phyloP scores from a whole-genome alignment of 2,888 invertebrate species.

The Eupithecia subfuscata region DNA sequence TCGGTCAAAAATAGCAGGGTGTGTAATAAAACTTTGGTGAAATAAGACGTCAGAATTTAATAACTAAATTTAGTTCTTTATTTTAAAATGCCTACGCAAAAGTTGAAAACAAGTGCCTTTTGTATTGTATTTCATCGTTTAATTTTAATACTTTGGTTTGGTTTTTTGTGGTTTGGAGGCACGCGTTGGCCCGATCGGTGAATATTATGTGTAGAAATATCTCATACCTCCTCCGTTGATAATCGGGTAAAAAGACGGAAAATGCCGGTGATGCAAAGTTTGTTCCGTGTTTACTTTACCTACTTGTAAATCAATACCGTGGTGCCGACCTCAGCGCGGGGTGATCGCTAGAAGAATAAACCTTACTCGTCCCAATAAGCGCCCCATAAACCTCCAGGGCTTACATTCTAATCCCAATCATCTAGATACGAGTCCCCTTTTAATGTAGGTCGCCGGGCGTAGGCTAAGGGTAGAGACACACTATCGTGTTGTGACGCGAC shows the following conservation, averaged over 20 bases:
- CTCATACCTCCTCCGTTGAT: too few species aligned
- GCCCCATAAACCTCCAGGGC: neutral
- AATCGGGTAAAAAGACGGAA: neutral
- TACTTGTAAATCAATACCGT: neutral
- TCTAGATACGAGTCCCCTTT: conserved; percentile 33
- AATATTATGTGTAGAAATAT: too few species aligned
- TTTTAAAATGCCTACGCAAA: neutral
- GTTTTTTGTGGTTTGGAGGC: too few species aligned
- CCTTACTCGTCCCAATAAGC: neutral
- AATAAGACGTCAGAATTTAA: neutral
- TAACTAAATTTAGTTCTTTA: neutral
- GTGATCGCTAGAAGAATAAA: neutral
- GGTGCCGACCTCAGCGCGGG: neutral
- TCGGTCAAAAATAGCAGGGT: neutral
- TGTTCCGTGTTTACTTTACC: neutral
- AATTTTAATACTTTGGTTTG: neutral
- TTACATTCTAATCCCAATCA: conserved; percentile 16
- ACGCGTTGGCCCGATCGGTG: too few species aligned
- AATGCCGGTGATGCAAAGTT: neutral
- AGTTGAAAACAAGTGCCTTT: neutral
- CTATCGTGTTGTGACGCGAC: neutral
- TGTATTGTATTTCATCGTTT: neutral
- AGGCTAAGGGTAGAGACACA: conserved; percentile 13
- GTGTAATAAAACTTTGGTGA: neutral
- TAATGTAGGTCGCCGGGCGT: conserved; percentile 55